These are phyloP conservation scores for Pedicia rivosa DNA, from an alignment of 2,888 invertebrate species.

Conservation along the genomic window DNA sequence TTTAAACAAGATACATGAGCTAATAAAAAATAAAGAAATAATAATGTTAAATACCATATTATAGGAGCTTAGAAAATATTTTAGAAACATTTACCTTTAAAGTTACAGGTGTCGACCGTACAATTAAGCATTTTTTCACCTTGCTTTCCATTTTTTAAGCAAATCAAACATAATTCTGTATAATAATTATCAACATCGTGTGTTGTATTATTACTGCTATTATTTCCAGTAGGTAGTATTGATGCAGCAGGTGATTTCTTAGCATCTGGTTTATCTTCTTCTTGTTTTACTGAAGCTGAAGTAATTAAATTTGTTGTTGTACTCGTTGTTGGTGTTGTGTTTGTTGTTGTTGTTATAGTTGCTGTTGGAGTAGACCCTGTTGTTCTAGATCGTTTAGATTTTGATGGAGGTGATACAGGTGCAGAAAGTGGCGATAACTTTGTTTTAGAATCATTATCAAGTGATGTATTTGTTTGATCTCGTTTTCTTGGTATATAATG, in stretches of 20 bases:
- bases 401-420: too few species aligned
- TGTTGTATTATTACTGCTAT: too few species aligned
- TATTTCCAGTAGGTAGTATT: too few species aligned
- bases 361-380: background rate
- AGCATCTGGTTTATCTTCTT: too few species aligned
- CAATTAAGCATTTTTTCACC: conserved; percentile 7
- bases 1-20: conserved; percentile 55
- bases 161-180: conserved; percentile 10
- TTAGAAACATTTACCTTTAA: conserved; percentile 5
- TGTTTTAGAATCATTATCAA: too few species aligned
- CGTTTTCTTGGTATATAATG: conserved; percentile 46
- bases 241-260: too few species aligned
- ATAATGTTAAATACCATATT: conserved; percentile 1
- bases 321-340: too few species aligned
- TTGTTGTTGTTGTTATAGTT: background rate
- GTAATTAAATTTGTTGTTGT: background rate
- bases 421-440: too few species aligned
- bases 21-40: conserved; percentile 19
- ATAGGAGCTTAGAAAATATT: conserved; percentile 3
- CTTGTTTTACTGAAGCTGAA: background rate
- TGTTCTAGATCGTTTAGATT: too few species aligned
- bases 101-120: conserved; percentile 9
- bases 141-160: conserved; percentile 9
- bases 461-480: conserved; percentile 14
- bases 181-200: conserved; percentile 5